Evolutionary conservation across 2,888 invertebrate species (phyloP).

Genomic region (Leptinotarsa juncta): DNA sequence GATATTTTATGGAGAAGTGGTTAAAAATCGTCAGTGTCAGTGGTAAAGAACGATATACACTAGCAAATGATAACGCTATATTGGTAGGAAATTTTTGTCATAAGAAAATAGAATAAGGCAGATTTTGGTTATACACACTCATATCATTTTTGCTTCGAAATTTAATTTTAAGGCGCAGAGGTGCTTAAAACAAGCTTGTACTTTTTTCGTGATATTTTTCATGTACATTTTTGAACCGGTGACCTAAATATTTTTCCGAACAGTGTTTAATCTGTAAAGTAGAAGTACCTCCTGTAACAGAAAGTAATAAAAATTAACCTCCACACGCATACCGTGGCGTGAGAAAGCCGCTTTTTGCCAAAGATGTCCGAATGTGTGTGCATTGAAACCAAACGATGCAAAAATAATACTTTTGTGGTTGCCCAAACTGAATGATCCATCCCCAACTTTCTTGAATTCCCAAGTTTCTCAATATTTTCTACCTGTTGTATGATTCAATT

Average conservation of each 20-base stretch:
- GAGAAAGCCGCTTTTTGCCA: constrained; percentile 51
- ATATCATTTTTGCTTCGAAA: constrained; percentile 68
- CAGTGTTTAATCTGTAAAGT: constrained; percentile 64
- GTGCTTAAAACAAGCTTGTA: constrained; percentile 80
- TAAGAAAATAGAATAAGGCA: constrained; percentile 78
- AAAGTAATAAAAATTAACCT: constrained; percentile 60
- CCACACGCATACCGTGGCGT: constrained; percentile 57
- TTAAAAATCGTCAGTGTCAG: constrained; percentile 67
- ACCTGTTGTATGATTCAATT: background rate
- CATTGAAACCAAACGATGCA: constrained; percentile 65
- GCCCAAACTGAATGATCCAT: constrained; percentile 21
- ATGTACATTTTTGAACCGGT: constrained; percentile 68
- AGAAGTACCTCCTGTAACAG: constrained; percentile 63
- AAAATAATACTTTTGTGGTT: constrained; percentile 29
- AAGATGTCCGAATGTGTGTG: constrained; percentile 66
- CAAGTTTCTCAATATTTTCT: background rate
- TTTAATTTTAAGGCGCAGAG: constrained; percentile 79
- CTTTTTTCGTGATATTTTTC: constrained; percentile 74
- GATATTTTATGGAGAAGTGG: constrained; percentile 66
- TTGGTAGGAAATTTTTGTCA: constrained; percentile 69
- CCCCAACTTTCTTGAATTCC: background rate
- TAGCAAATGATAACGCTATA: constrained; percentile 68
- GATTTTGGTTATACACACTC: constrained; percentile 75
- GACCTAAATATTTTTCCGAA: constrained; percentile 69
- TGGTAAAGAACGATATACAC: constrained; percentile 67